These are phyloP conservation scores for Dynastes maya DNA, from an alignment of 2,888 invertebrate species.

Conservation along the genomic window DNA sequence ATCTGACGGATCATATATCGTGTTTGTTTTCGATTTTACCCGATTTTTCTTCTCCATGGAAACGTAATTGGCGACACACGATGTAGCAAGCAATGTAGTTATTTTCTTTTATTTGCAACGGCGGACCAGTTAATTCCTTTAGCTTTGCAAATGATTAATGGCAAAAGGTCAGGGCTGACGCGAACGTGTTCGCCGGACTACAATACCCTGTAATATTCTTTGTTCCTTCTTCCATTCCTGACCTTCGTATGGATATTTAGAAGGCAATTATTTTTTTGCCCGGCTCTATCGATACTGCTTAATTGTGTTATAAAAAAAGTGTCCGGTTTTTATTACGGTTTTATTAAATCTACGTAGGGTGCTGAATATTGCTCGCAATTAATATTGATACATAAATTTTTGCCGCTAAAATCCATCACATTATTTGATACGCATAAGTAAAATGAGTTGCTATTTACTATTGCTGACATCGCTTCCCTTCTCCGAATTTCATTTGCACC, in stretches of 20 bases:
- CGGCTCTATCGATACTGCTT: not conserved
- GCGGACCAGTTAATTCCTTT: conserved; percentile 32
- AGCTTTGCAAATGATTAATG: conserved; percentile 41
- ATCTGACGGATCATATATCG: conserved; percentile 17
- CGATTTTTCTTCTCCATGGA: not conserved
- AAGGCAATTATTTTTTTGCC: conserved; percentile 36
- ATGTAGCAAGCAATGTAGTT: not conserved
- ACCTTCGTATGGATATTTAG: conserved; percentile 33
- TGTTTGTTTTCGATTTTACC: conserved; percentile 25
- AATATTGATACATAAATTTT: not conserved
- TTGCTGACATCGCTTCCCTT: too few species aligned
- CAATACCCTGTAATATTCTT: conserved; percentile 34
- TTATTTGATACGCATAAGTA: too few species aligned
- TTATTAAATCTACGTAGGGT: conserved; percentile 16
- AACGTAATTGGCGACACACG: conserved; percentile 27
- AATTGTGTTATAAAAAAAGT: conserved; percentile 25
- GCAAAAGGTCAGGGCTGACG: conserved; percentile 26
- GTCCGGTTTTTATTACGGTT: conserved; percentile 13
- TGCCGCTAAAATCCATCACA: too few species aligned
- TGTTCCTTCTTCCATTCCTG: conserved; percentile 25
- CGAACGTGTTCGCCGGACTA: conserved; percentile 11
- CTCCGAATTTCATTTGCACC: too few species aligned
- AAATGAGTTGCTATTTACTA: too few species aligned
- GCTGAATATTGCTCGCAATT: conserved; percentile 18
- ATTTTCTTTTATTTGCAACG: conserved; percentile 39